Evolutionary conservation across 2,113 vertebrate genomes (phyloP).

Genomic region (Hoplias malabaricus): DNA sequence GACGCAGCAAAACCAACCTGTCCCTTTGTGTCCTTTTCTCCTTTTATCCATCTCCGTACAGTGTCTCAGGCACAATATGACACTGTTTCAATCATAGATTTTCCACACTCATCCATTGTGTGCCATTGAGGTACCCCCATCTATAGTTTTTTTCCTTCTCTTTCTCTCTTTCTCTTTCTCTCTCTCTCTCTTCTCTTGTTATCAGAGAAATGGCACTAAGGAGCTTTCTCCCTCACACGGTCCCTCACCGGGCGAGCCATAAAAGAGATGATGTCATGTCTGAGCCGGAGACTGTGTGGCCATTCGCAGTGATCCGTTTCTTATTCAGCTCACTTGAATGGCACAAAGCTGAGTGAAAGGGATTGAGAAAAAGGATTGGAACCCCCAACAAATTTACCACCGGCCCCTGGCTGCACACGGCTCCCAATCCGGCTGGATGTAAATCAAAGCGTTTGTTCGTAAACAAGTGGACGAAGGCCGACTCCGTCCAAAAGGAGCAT

Average conservation of each 20-base stretch:
- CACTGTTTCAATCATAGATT: constrained; percentile 29
- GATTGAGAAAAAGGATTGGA: constrained; percentile 27
- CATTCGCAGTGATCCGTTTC: constrained; percentile 63
- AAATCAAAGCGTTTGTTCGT: constrained; percentile 16
- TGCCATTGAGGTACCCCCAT: not conserved
- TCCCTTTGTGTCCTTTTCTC: not conserved
- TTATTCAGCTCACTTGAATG: constrained; percentile 60
- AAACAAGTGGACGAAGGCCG: not conserved
- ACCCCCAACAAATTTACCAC: constrained; percentile 16
- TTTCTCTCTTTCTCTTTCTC: not conserved
- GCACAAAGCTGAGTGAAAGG: constrained; percentile 50
- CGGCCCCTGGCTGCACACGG: not conserved
- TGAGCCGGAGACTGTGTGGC: constrained; percentile 62
- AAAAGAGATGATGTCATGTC: constrained; percentile 73
- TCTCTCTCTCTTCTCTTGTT: constrained; percentile 34
- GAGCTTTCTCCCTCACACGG: constrained; percentile 40
- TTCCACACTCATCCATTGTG: constrained; percentile 20
- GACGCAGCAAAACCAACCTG: not conserved
- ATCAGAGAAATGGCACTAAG: constrained; percentile 57
- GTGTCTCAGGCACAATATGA: not conserved
- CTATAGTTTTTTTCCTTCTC: not conserved
- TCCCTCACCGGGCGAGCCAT: constrained; percentile 59
- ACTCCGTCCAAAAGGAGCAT: not conserved
- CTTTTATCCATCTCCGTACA: not conserved
- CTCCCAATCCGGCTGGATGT: constrained; percentile 13